Conservation (phyloP, 2,888 invertebrate species). For the Hirtodrosophila duncani region DNA sequence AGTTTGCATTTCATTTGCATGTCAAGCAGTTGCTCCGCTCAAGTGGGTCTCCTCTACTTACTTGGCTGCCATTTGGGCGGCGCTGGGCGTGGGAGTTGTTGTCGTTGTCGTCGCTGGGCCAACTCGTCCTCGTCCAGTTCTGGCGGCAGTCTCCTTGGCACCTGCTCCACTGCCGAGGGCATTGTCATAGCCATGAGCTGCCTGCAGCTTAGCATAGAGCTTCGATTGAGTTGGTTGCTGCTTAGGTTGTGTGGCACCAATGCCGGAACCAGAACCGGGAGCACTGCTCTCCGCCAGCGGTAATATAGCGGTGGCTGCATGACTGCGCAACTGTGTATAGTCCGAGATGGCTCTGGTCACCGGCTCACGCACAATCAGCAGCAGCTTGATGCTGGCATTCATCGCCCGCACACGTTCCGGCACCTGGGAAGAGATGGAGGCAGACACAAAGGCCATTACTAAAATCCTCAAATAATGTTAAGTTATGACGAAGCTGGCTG, state of each 20-base stretch:
- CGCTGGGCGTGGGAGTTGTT: constrained; percentile 57
- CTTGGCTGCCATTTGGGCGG: constrained; percentile 74
- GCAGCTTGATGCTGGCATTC: constrained; percentile 93
- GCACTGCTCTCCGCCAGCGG: constrained; percentile 75
- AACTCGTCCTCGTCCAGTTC: constrained; percentile 6
- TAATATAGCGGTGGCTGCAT: constrained; percentile 87
- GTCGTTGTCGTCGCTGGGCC: constrained; percentile 41
- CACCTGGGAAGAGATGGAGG: constrained; percentile 80
- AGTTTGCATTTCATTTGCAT: constrained; percentile 52
- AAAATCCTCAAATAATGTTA: constrained; percentile 12
- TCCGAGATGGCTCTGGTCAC: constrained; percentile 97
- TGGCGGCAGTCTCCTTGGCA: constrained; percentile 48
- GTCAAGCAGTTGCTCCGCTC: constrained; percentile 34
- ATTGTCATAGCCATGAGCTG: constrained; percentile 74
- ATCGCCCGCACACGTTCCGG: constrained; percentile 95
- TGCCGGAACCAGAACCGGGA: constrained; percentile 14
- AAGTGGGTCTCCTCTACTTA: constrained; percentile 47
- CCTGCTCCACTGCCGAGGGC: constrained; percentile 66
- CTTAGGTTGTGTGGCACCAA: constrained; percentile 19
- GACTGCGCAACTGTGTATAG: constrained; percentile 94
- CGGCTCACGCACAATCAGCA: constrained; percentile 96
- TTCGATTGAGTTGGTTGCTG: constrained; percentile 56
- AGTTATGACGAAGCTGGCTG: constrained; percentile 4
- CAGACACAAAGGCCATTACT: constrained; percentile 3
- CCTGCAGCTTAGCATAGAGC: constrained; percentile 71